These are phyloP conservation scores for Oligia fasciuncula DNA, from an alignment of 2,888 invertebrate genomes.

Conservation along the genomic window DNA sequence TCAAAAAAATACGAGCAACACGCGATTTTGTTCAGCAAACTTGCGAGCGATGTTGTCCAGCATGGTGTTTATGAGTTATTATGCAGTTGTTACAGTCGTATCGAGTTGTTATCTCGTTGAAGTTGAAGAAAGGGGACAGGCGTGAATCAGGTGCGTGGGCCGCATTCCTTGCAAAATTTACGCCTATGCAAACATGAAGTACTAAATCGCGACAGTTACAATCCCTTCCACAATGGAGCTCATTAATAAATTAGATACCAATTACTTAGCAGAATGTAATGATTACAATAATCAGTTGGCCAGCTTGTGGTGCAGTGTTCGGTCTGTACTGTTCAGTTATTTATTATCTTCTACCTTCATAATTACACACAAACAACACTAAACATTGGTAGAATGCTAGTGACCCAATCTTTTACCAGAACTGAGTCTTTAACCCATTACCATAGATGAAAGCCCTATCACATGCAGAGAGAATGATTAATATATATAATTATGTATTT, in stretches of 20 bases:
- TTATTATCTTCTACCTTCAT: conserved; percentile 54
- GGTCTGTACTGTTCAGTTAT: conserved; percentile 18
- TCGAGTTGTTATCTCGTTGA: conserved; percentile 5
- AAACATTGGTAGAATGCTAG: neutral
- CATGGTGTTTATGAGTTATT: conserved; percentile 17
- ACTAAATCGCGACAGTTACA: conserved; percentile 30
- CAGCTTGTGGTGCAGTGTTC: conserved; percentile 17
- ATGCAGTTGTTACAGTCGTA: conserved; percentile 13
- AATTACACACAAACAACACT: conserved; percentile 1
- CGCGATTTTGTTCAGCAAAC: conserved; percentile 19
- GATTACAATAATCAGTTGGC: conserved; percentile 32
- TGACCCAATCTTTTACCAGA: neutral
- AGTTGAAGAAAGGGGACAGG: conserved; percentile 53
- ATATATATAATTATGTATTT: neutral
- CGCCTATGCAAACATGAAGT: conserved; percentile 61
- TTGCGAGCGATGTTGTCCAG: conserved; percentile 9
- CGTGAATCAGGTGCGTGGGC: conserved; percentile 61
- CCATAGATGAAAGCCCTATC: neutral
- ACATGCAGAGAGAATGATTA: neutral
- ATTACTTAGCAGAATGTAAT: conserved; percentile 26
- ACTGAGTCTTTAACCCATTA: neutral
- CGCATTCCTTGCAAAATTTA: conserved; percentile 62
- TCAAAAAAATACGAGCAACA: conserved; percentile 46
- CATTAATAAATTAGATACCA: conserved; percentile 50
- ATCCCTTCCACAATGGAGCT: conserved; percentile 59